Conservation (phyloP, 1,140 invertebrate species). For the Epicauta chinensis region DNA sequence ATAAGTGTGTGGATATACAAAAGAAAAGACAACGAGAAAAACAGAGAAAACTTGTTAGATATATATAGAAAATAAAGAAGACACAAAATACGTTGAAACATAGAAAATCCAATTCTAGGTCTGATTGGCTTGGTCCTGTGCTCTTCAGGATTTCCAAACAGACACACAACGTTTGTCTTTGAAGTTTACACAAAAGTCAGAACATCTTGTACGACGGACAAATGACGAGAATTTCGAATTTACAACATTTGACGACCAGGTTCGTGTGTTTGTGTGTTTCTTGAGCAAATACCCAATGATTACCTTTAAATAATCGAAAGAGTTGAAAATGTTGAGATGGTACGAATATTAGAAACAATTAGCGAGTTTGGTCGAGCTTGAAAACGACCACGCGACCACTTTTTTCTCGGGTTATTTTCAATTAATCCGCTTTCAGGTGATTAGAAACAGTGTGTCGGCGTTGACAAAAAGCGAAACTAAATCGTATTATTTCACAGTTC, state of each 20-base stretch:
- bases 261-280: not conserved
- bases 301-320: not conserved
- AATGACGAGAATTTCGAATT: conserved; percentile 39
- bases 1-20: not conserved
- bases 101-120: conserved; percentile 36
- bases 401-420: too few species aligned
- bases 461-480: too few species aligned
- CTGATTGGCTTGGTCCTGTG: conserved; percentile 35
- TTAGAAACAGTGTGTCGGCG: too few species aligned
- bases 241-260: conserved; percentile 6
- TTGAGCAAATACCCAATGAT: not conserved
- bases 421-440: too few species aligned
- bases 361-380: too few species aligned
- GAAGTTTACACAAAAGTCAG: conserved; percentile 32
- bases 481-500: too few species aligned
- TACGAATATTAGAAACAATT: too few species aligned
- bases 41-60: too few species aligned
- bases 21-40: not conserved
- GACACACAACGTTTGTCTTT: conserved; percentile 33
- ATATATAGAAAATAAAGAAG: too few species aligned
- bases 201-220: conserved; percentile 19
- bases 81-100: conserved; percentile 5
- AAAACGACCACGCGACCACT: too few species aligned
- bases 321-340: not conserved
- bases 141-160: conserved; percentile 24